Evolutionary conservation across 2,888 invertebrate genomes (phyloP), one percentile per base, ranked within the genome.

Genomic region (Tridacna gigas): DNA sequence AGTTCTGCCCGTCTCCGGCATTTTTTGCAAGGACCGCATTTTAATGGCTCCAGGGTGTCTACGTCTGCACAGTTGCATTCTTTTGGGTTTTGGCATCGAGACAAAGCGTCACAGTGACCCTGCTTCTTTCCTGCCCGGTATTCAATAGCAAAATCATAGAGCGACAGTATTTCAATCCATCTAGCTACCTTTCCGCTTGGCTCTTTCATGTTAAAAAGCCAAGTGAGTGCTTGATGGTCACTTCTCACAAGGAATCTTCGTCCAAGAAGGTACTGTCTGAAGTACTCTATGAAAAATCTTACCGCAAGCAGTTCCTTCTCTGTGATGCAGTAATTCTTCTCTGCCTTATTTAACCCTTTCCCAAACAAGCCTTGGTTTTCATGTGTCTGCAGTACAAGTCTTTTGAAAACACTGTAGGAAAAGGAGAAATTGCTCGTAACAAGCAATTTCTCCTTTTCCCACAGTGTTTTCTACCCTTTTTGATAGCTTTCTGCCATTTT

Each of bases 141-240:
- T 37, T 37, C 37, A 37, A 37, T 37, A 80, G 66, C 56, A 73
- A 89, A 89, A 26, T 86, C 74, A 74, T 74, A 88, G 11, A 65
- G 25, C 37, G 37, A 0, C 28, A 88, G 69, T 22, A 82, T 74
- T 48, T 84, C 84, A 15, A 83, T 77, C 87, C 85, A 87, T 0
- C 87, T 26, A 18, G 87, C 83, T 15, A 84, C 67, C 66, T 82
- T 69, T 15, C 77, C 77, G 51, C 82, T 84, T n/a, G 86, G 86
- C 20, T 88, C 88, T 37, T 86, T 84, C 51, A 86, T 20, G 22
- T 67, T 81, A 66, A 86, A 86, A 13, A 88, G 71, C 84, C 84
- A 88, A 5, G 77, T 66, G 15, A 86, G 60, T 9, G 84, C 82
- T 11, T 80, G 48, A 51, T 84, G 86, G 69, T 86, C 82, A 18